Percentiles rank a stretch among this genome's conserved stretches.
These are phyloP conservation scores for Crotalus viridis DNA, from an alignment of 2,113 vertebrate species.

Conservation along the genomic window DNA sequence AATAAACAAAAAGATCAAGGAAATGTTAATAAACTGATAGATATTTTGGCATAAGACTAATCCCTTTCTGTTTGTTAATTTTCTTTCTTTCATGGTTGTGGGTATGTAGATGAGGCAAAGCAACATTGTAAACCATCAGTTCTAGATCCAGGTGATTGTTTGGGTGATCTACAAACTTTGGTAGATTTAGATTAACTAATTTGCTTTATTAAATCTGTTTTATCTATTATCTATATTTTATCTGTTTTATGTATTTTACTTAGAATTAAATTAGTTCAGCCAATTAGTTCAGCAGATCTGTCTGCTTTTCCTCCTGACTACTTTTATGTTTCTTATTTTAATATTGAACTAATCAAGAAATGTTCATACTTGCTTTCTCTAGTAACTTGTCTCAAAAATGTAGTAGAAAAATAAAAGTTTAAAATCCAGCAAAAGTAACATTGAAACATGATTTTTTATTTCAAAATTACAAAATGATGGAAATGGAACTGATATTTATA, in stretches of 20 bases:
- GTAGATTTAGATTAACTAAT: background rate
- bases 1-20: background rate
- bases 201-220: background rate
- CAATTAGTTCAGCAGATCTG: background rate
- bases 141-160: background rate
- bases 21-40: background rate
- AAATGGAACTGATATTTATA: background rate
- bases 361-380: background rate
- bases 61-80: background rate
- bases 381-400: background rate
- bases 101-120: background rate
- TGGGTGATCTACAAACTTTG: background rate
- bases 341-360: background rate
- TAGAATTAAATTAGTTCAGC: background rate
- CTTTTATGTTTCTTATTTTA: background rate
- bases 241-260: background rate
- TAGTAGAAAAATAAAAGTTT: background rate
- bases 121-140: background rate
- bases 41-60: background rate
- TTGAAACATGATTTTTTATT: background rate
- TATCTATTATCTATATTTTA: background rate
- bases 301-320: background rate
- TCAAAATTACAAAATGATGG: background rate
- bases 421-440: background rate
- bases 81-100: background rate